Evolutionary conservation across 2,888 invertebrate genomes (phyloP).

Genomic region (Cepaea hortensis): DNA sequence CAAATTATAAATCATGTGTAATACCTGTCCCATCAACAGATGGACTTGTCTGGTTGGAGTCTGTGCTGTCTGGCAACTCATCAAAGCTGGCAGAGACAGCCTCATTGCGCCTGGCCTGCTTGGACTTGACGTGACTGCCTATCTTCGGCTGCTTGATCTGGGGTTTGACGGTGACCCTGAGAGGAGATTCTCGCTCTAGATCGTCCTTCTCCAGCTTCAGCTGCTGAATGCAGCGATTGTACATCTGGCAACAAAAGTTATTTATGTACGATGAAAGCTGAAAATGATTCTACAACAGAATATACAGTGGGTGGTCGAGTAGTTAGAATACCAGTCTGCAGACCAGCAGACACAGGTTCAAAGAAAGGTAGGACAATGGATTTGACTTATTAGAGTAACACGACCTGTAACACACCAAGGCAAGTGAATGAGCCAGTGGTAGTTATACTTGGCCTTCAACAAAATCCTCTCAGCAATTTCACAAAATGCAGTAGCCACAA

Average conservation of each 20-base stretch:
- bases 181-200: constrained; percentile 58
- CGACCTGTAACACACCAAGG: too few relatives aligned
- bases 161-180: constrained; percentile 72
- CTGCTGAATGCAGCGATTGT: constrained; percentile 74
- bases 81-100: constrained; percentile 55
- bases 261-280: background rate
- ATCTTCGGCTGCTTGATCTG: constrained; percentile 77
- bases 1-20: too few relatives aligned
- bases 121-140: constrained; percentile 36
- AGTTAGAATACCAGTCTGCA: too few relatives aligned
- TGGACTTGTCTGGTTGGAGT: constrained; percentile 65
- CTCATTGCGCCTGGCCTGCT: background rate
- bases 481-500: too few relatives aligned
- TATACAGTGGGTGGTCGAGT: background rate
- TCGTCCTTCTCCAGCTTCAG: constrained; percentile 74
- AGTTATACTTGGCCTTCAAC: too few relatives aligned
- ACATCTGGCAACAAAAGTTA: constrained; percentile 63
- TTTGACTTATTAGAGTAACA: too few relatives aligned
- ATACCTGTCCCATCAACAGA: constrained; percentile 50
- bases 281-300: background rate
- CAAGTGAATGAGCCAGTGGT: too few relatives aligned
- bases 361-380: too few relatives aligned
- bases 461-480: too few relatives aligned
- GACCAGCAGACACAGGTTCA: too few relatives aligned
- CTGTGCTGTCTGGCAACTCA: constrained; percentile 63